Percentiles rank a stretch among this genome's conserved stretches.
Evolutionary conservation across 2,888 invertebrate species (phyloP).

Genomic region (Leptopilina drosophilae): DNA sequence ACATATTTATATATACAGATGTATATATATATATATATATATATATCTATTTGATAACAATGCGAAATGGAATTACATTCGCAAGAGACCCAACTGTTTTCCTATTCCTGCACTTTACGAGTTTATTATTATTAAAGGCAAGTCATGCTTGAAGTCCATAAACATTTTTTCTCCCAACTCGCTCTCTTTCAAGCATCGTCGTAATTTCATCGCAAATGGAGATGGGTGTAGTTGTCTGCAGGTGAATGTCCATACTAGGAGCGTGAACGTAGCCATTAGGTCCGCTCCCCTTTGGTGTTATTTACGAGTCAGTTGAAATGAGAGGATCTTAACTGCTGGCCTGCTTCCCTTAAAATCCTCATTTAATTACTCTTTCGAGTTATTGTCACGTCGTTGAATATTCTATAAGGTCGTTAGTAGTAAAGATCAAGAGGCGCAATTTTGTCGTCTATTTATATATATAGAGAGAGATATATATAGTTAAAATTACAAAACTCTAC

Average conservation of each 20-base stretch:
- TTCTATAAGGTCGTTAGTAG: conserved; percentile 11
- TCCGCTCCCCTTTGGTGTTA: conserved; percentile 22
- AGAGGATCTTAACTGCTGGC: conserved; percentile 37
- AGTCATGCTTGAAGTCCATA: conserved; percentile 24
- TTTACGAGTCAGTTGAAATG: conserved; percentile 35
- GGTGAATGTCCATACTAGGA: conserved; percentile 36
- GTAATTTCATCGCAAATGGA: conserved; percentile 32
- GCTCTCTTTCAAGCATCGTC: not conserved
- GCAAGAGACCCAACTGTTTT: conserved; percentile 18
- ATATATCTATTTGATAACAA: conserved; percentile 4
- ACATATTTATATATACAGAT: not conserved
- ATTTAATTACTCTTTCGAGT: conserved; percentile 34
- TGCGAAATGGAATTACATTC: conserved; percentile 36
- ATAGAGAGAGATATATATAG: not conserved
- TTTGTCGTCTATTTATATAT: not conserved
- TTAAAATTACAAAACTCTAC: too few relatives aligned
- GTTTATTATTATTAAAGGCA: conserved; percentile 24
- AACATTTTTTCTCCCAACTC: conserved; percentile 13
- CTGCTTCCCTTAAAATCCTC: conserved; percentile 39
- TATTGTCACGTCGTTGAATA: conserved; percentile 34
- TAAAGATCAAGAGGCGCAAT: not conserved
- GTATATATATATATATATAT: too few relatives aligned
- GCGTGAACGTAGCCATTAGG: conserved; percentile 39
- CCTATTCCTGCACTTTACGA: not conserved
- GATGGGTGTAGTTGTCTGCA: conserved; percentile 35